phyloP scores from a whole-genome alignment of 2,797 vertebrate genomes.

The Coendou prehensilis region DNA sequence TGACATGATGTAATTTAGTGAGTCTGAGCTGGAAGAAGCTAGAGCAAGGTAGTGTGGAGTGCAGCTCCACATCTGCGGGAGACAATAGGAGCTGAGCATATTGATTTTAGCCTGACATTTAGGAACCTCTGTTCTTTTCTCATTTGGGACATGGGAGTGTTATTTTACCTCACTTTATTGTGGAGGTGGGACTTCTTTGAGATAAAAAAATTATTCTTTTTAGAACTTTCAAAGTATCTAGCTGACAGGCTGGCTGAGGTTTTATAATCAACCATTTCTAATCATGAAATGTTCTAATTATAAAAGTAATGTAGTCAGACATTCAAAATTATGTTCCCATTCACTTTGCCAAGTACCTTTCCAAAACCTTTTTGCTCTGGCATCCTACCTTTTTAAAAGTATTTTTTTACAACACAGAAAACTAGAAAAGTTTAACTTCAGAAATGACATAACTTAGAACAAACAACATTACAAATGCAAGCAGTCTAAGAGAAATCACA shows the following conservation, averaged over 20 bases:
- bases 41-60: neutral
- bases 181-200: slow-evolving; percentile 44
- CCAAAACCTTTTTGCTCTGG: slow-evolving; percentile 67
- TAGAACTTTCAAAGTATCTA: slow-evolving; percentile 69
- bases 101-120: slow-evolving; percentile 40
- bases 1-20: neutral
- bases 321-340: slow-evolving; percentile 77
- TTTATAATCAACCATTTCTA: slow-evolving; percentile 83
- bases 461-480: neutral
- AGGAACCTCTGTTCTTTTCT: slow-evolving; percentile 23
- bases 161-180: slow-evolving; percentile 65
- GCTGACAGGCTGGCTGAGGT: slow-evolving; percentile 75
- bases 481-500: neutral
- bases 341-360: slow-evolving; percentile 77
- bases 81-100: neutral
- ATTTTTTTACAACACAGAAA: slow-evolving; percentile 44
- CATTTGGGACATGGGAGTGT: slow-evolving; percentile 21
- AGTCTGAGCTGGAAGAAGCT: neutral
- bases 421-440: slow-evolving; percentile 50
- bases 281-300: slow-evolving; percentile 83
- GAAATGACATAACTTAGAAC: slow-evolving; percentile 33
- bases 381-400: slow-evolving; percentile 6
- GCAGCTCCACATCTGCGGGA: neutral
- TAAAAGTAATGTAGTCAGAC: slow-evolving; percentile 80
- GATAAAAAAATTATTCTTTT: slow-evolving; percentile 71